phyloP scores from a whole-genome alignment of 2,113 vertebrate genomes.

The Ariopsis seemanni region DNA sequence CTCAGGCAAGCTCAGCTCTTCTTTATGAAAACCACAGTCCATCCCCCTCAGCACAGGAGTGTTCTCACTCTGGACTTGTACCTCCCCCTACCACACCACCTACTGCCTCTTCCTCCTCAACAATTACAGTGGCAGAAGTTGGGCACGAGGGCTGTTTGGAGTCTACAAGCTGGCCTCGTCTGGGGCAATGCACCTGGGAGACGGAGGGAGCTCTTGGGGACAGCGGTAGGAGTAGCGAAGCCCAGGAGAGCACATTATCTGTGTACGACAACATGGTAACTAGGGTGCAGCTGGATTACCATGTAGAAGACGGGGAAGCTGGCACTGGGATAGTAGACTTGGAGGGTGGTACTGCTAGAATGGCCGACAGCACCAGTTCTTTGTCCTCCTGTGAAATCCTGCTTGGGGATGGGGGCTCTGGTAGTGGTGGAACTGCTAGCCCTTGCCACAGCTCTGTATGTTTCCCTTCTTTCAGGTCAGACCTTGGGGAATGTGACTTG shows the following conservation, averaged over 20 bases:
- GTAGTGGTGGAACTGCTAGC: conserved; percentile 35
- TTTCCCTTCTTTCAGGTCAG: conserved; percentile 45
- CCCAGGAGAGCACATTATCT: conserved; percentile 65
- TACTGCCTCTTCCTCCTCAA: conserved; percentile 32
- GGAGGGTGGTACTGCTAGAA: conserved; percentile 45
- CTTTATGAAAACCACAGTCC: conserved; percentile 34
- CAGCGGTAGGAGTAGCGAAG: conserved; percentile 54
- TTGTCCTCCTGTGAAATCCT: conserved; percentile 63
- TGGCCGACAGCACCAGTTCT: conserved; percentile 59
- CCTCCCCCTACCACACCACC: conserved; percentile 11
- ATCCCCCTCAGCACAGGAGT: not conserved
- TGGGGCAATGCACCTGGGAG: conserved; percentile 60
- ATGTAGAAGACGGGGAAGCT: conserved; percentile 40
- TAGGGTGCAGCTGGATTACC: conserved; percentile 32
- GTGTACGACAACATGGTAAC: conserved; percentile 63
- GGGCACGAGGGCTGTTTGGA: conserved; percentile 59
- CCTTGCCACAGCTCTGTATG: conserved; percentile 43
- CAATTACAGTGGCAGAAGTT: conserved; percentile 35
- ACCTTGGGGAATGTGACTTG: conserved; percentile 40
- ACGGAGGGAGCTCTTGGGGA: conserved; percentile 40
- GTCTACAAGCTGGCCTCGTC: conserved; percentile 67
- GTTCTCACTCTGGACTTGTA: conserved; percentile 5
- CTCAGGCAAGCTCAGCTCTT: conserved; percentile 28
- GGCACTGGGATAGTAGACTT: conserved; percentile 19
- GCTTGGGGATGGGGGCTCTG: conserved; percentile 53